A percentile compares a stretch with the other conserved stretches of the same genome.
These are phyloP conservation scores for Malurus splendens DNA, from an alignment of 2,797 vertebrate species.

Conservation along the genomic window DNA sequence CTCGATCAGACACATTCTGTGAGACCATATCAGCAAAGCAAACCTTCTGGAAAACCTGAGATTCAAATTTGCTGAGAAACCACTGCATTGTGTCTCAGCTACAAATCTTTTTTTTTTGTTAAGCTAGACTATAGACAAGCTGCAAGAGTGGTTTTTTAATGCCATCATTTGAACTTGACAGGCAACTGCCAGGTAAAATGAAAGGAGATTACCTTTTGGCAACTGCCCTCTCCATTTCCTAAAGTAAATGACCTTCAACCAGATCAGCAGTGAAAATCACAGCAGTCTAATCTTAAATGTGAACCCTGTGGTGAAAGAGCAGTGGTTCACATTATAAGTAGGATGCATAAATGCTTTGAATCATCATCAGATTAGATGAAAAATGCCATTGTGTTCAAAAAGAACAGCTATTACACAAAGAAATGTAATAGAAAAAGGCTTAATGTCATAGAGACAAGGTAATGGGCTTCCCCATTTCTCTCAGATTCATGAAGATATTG, in stretches of 20 bases:
- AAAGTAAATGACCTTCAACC: constrained; percentile 54
- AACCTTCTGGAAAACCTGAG: background rate
- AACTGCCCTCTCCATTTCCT: constrained; percentile 34
- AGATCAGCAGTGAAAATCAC: constrained; percentile 33
- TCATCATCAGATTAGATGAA: constrained; percentile 45
- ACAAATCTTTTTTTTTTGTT: background rate
- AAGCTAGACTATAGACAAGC: background rate
- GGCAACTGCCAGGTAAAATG: constrained; percentile 36
- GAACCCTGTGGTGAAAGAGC: constrained; percentile 19
- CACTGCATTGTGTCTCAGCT: background rate
- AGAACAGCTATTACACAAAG: constrained; percentile 6
- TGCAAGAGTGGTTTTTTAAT: constrained; percentile 5
- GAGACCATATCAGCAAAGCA: background rate
- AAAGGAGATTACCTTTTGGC: constrained; percentile 53
- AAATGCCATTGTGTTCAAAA: constrained; percentile 41
- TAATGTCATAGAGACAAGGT: background rate
- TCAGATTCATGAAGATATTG: background rate
- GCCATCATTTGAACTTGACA: constrained; percentile 34
- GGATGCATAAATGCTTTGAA: constrained; percentile 34
- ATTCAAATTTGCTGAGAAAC: background rate
- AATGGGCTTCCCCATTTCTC: constrained; percentile 10
- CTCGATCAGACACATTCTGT: background rate
- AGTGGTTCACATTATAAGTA: constrained; percentile 8
- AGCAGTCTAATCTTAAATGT: constrained; percentile 34
- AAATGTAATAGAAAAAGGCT: background rate